phyloP scores from a whole-genome alignment of 2,888 invertebrate species.

The Sarcophaga rosellei region DNA sequence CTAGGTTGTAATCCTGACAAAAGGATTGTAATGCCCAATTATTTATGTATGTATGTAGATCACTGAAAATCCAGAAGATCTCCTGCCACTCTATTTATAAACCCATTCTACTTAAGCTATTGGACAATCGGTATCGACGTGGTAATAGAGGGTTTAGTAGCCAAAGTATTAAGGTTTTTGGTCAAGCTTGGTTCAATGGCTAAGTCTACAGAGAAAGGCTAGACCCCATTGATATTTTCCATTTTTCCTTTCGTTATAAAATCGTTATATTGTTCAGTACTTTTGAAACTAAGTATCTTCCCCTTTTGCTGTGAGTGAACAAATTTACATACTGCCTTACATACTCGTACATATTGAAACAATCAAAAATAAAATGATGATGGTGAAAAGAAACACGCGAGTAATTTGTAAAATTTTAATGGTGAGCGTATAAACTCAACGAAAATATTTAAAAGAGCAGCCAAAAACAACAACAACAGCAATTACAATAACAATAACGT shows the following conservation, averaged over 20 bases:
- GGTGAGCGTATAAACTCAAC: conserved; percentile 25
- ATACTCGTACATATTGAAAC: background rate
- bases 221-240: too few species aligned
- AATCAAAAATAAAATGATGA: conserved; percentile 28
- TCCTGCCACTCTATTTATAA: too few species aligned
- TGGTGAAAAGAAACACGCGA: conserved; percentile 27
- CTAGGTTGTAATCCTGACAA: too few species aligned
- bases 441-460: conserved; percentile 5
- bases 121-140: too few species aligned
- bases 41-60: too few species aligned
- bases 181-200: too few species aligned
- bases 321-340: background rate
- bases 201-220: too few species aligned
- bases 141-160: too few species aligned
- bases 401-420: conserved; percentile 51
- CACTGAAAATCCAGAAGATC: too few species aligned
- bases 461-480: conserved; percentile 17
- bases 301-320: background rate
- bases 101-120: too few species aligned
- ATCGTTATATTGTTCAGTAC: background rate
- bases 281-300: background rate
- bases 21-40: too few species aligned
- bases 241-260: background rate
- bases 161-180: too few species aligned
- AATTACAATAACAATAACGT: conserved; percentile 12